A percentile compares a stretch with the other conserved stretches of the same genome.
These are phyloP conservation scores for Cheilosia variabilis DNA, from an alignment of 2,888 invertebrate species.

Conservation along the genomic window DNA sequence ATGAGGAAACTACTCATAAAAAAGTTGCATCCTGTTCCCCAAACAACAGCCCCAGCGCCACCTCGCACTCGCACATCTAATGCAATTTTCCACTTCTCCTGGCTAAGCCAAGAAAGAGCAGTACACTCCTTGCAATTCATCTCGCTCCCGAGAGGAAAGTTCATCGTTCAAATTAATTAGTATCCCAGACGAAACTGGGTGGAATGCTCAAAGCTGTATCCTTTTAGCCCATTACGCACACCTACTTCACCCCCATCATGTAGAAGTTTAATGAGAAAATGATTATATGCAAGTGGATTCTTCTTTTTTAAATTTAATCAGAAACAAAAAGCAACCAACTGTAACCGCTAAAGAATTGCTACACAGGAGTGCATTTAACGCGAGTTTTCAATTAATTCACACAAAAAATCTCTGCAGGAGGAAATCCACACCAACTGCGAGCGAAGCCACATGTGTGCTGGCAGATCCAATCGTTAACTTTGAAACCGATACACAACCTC, in stretches of 20 bases:
- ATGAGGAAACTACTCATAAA: conserved; percentile 64
- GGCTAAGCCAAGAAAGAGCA: conserved; percentile 19
- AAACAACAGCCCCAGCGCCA: conserved; percentile 33
- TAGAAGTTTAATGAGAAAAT: conserved; percentile 54
- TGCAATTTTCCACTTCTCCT: conserved; percentile 34
- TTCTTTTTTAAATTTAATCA: conserved; percentile 28
- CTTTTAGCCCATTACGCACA: background rate
- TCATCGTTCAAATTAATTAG: conserved; percentile 71
- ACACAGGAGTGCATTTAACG: conserved; percentile 37
- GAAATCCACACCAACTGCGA: conserved; percentile 39
- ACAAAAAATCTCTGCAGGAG: conserved; percentile 30
- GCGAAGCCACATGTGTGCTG: conserved; percentile 70
- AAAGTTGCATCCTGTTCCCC: conserved; percentile 21
- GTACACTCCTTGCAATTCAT: conserved; percentile 41
- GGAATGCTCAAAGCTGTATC: conserved; percentile 14
- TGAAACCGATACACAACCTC: conserved; percentile 61
- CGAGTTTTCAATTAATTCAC: conserved; percentile 56
- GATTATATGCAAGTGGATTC: conserved; percentile 34
- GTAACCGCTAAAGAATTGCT: conserved; percentile 31
- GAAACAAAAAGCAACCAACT: background rate
- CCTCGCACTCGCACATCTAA: conserved; percentile 27
- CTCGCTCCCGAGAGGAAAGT: conserved; percentile 44
- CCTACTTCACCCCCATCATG: background rate
- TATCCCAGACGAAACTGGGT: conserved; percentile 37
- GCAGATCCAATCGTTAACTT: conserved; percentile 60